phyloP scores from a whole-genome alignment of 2,113 vertebrate species.

The Campylomormyrus numenius region DNA sequence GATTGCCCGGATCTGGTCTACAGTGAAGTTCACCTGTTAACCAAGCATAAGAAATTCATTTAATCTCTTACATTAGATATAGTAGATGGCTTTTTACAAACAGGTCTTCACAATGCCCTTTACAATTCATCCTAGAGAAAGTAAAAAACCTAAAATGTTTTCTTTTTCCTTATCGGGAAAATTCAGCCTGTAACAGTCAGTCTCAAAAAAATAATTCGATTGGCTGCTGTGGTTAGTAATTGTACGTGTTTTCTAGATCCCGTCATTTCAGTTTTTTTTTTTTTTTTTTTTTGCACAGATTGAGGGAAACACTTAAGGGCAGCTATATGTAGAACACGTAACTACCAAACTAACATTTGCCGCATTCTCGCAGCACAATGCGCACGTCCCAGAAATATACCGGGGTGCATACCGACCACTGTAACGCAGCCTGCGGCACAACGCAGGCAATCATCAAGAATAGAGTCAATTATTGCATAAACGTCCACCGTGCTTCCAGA shows the following conservation, averaged over 20 bases:
- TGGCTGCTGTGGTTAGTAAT: not conserved
- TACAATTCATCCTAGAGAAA: not conserved
- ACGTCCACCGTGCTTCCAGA: not conserved
- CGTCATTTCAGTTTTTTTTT: not conserved
- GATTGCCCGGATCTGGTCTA: conserved; percentile 45
- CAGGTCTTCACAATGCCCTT: not conserved
- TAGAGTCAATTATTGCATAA: not conserved
- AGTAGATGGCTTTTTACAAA: not conserved
- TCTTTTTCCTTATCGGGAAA: not conserved
- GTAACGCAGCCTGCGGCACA: not conserved
- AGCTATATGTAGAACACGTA: not conserved
- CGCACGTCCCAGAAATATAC: not conserved
- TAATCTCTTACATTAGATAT: not conserved
- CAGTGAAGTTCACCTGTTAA: conserved; percentile 49
- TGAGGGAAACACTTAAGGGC: not conserved
- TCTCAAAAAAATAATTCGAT: not conserved
- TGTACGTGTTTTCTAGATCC: not conserved
- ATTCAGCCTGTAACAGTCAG: not conserved
- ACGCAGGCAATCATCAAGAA: not conserved
- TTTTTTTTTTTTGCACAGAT: not conserved
- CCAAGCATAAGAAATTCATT: not conserved
- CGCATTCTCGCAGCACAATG: not conserved
- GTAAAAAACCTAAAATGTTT: not conserved
- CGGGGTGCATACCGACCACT: too few species aligned
- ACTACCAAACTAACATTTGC: not conserved